Percentiles rank a stretch among this genome's conserved stretches.
Evolutionary conservation across 1,140 invertebrate species (phyloP).

Genomic region (Drosophila repletoides): DNA sequence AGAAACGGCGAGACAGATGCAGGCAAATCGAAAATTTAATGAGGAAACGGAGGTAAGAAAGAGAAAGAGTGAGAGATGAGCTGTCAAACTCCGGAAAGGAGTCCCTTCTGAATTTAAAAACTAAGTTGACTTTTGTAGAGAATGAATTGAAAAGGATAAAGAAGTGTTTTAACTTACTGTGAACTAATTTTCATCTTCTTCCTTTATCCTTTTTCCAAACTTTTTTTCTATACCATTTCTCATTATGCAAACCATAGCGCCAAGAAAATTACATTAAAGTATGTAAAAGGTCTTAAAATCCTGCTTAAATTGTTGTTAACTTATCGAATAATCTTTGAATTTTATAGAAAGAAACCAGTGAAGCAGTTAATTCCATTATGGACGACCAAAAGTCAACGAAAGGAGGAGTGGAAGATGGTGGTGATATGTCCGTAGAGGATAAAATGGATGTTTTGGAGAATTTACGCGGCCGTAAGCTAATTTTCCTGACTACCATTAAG

Average conservation of each 20-base stretch:
- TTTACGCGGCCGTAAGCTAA: constrained; percentile 54
- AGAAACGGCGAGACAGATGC: constrained; percentile 62
- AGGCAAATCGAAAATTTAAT: constrained; percentile 64
- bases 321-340: not conserved
- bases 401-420: constrained; percentile 29
- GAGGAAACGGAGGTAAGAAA: constrained; percentile 76
- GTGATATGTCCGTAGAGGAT: constrained; percentile 66
- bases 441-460: constrained; percentile 64
- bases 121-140: too few species aligned
- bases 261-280: constrained; percentile 44
- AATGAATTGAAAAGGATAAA: too few species aligned
- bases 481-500: not conserved
- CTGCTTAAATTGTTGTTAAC: not conserved
- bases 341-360: constrained; percentile 76
- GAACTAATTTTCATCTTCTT: too few species aligned
- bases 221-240: not conserved
- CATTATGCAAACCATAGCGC: constrained; percentile 27
- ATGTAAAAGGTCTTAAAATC: constrained; percentile 38
- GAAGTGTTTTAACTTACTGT: too few species aligned
- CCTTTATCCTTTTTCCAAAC: not conserved
- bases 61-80: too few species aligned
- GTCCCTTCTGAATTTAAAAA: too few species aligned
- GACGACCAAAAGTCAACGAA: constrained; percentile 36
- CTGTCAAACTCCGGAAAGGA: too few species aligned
- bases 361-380: constrained; percentile 81